phyloP scores from a whole-genome alignment of 2,888 invertebrate species.

The Xanthostigma xanthostigma region DNA sequence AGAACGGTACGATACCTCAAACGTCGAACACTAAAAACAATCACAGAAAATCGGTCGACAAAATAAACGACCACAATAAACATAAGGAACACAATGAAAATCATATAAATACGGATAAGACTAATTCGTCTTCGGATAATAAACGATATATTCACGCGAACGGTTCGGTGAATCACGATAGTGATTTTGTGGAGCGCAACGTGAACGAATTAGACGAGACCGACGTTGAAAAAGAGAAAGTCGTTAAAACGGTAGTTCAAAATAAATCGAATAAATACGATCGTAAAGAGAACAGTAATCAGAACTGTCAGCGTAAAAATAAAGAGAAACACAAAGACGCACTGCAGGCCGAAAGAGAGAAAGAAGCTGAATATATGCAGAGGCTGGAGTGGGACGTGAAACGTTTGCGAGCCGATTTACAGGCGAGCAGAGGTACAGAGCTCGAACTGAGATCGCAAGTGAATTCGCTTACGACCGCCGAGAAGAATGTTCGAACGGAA shows the following conservation, averaged over 20 bases:
- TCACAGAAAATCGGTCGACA: constrained; percentile 38
- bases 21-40: constrained; percentile 28
- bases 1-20: constrained; percentile 22
- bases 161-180: constrained; percentile 18
- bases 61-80: constrained; percentile 26
- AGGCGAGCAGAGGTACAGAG: constrained; percentile 52
- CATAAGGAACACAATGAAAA: constrained; percentile 17
- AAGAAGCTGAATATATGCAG: constrained; percentile 20
- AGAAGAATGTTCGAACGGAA: constrained; percentile 54
- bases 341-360: constrained; percentile 16
- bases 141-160: constrained; percentile 30
- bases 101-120: too few relatives aligned
- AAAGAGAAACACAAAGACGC: constrained; percentile 26
- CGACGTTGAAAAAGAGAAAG: constrained; percentile 31
- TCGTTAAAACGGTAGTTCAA: too few relatives aligned
- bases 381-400: constrained; percentile 61
- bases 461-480: constrained; percentile 44
- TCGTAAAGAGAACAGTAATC: not conserved
- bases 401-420: constrained; percentile 55
- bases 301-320: constrained; percentile 25
- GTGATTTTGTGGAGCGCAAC: constrained; percentile 16
- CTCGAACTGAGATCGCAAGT: constrained; percentile 56
- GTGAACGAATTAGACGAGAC: constrained; percentile 33
- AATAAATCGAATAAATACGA: not conserved
- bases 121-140: constrained; percentile 15